Base-by-base conservation (phyloP, 2,888 invertebrate genomes). In the Sceliomorpha sp. region DNA sequence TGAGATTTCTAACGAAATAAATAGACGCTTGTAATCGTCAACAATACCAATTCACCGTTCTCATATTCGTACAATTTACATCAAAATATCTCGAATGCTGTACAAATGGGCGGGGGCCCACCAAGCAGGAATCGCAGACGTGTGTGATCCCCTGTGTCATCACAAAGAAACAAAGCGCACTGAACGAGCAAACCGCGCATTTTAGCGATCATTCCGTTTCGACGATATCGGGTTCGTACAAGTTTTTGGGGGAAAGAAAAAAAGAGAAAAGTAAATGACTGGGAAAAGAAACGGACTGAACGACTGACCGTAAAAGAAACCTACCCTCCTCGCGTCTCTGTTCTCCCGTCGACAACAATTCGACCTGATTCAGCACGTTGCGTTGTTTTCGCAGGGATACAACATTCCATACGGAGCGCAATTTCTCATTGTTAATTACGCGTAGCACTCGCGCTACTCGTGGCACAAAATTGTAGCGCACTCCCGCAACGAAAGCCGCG, bases 401-500 rank as follows among this genome's bases (percentile, higher is more conserved):
- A 48, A 68, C 56, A 45, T 68, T 56, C 45, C 67, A 45, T 59
- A 58, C 34, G 60, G 50, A 51, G 40, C 40, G 47, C 14, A 24
- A 50, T 56, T 31, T 29, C 40, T 50, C 58, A 55, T 60, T 50
- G 47, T 62, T 62, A 62, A 68, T 56, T 45, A 62, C 68, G 45
- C 62, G 44, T 6, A 51, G 48, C 68, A 60, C 64, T 48, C 72
- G 62, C 62, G 59, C 72, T 42, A 60, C 42, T 32, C 59, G 53
- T 62, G 45, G 53, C 62, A 40, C 32, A 50, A 44, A 37, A 55
- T 14, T 31, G 48, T 42, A 12, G 70, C 74, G 77, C 82, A 77
- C 78, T 75, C 66, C 81, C 86, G 85, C 84, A 87, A 86, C 86
- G 81, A 77, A 77, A 77, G 87, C 81, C 87, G 87, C 87, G 85